Evolutionary conservation across 2,113 vertebrate species (phyloP), one percentile per base, ranked within the genome.

Genomic region (Penelope pileata): DNA sequence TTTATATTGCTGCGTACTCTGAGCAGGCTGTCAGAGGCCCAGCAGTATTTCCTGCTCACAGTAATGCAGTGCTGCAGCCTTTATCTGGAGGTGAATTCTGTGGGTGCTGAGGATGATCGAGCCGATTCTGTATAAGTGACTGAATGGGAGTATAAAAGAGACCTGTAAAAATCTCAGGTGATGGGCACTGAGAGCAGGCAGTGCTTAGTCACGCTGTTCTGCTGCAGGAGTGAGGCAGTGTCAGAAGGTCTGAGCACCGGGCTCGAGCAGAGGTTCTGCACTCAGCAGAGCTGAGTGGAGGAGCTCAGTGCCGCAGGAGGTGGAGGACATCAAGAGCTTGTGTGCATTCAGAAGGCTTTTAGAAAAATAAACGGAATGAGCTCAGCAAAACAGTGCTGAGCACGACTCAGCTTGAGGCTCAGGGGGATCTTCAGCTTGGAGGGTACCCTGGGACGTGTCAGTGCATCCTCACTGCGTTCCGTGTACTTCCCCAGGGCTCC

Each of bases 381-480:
- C 69, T 76, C 21, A 7, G 62, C 43, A 7, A 15, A 75, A 80
- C 23, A 38, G 13, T 16, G 2, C 10, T 2, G 4, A 54, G 10
- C 34, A 5, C 26, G 22, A 0, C 4, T 16, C 9, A 6, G 4
- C 48, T 21, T 48, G 12, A 11, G 72, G 56, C 72, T 54, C 10
- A 5, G 64, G 56, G 43, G 73, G 32, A 19, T 63, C 87, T 69
- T 21, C n/a, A 29, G 47, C n/a, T 24, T 66, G 66, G 73, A 7
- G 5, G 27, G 19, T 16, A 1, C 9, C 3, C 1, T 43, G 50
- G 58, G 73, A 32, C 10, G n/a, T 30, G 38, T 29, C 12, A 1
- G 58, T 13, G 0, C 15, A 2, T 16, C 74, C 36, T 64, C 12
- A 1, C 73, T 9, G 27, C 12, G 34, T 27, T 43, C 64, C 12